Evolutionary conservation across 2,113 vertebrate genomes (phyloP).

Genomic region (Blennius ocellaris): DNA sequence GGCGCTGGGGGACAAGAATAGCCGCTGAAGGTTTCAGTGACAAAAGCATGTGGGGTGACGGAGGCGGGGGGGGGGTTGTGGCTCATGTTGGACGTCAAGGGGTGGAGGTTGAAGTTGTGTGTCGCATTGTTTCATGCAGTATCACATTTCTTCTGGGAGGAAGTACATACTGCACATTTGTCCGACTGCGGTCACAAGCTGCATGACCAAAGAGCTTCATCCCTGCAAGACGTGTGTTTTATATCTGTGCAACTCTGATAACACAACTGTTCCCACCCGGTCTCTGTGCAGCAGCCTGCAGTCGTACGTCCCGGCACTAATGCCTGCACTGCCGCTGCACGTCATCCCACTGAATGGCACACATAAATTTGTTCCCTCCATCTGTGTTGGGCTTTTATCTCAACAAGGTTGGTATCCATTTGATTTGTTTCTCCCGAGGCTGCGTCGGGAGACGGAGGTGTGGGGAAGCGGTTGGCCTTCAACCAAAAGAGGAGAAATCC

Average conservation of each 20-base stretch:
- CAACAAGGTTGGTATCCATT: no score
- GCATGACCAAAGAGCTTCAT: conserved; percentile 29
- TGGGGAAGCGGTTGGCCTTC: no score
- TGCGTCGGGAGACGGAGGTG: no score
- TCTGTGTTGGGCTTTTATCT: no score
- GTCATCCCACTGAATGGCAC: no score
- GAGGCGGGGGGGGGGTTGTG: not conserved
- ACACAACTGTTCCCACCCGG: not conserved
- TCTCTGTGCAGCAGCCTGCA: no score
- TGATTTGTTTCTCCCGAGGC: no score
- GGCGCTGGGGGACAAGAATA: conserved; percentile 61
- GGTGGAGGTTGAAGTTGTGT: conserved; percentile 49
- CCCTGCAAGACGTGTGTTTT: not conserved
- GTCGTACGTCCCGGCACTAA: no score
- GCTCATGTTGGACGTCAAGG: conserved; percentile 24
- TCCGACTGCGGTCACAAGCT: conserved; percentile 4
- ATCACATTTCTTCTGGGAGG: conserved; percentile 31
- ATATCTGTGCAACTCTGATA: not conserved
- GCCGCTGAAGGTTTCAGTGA: conserved; percentile 50
- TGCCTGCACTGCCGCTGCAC: no score
- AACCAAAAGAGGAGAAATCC: no score
- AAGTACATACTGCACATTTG: conserved; percentile 29
- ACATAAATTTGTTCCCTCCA: no score
- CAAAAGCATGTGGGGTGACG: conserved; percentile 24
- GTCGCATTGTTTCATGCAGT: conserved; percentile 54